Evolutionary conservation across 2,113 vertebrate species (phyloP).

Genomic region (Perca schrenkii): DNA sequence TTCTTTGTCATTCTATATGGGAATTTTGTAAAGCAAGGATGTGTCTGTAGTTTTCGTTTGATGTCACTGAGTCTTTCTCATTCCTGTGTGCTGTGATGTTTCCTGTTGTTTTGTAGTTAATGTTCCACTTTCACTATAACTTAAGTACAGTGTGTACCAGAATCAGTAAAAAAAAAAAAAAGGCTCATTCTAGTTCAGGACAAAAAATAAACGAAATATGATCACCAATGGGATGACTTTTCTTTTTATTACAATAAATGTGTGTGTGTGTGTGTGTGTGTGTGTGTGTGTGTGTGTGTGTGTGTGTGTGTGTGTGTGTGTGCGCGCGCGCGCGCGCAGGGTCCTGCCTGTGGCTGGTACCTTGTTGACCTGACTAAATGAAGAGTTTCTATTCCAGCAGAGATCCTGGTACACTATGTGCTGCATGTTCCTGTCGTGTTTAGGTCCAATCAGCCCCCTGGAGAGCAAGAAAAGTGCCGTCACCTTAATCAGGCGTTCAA

Average conservation of each 20-base stretch:
- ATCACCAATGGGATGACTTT: not conserved
- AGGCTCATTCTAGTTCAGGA: constrained; percentile 10
- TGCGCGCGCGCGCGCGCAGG: not conserved
- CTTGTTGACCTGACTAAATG: not conserved
- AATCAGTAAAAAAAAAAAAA: not conserved
- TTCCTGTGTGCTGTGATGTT: constrained; percentile 50
- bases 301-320: not conserved
- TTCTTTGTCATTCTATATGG: not conserved
- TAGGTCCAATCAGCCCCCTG: not conserved
- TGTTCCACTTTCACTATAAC: constrained; percentile 3
- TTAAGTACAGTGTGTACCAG: constrained; percentile 11
- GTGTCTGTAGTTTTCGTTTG: constrained; percentile 3
- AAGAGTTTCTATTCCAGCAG: not conserved
- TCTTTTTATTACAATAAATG: not conserved
- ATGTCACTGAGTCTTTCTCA: not conserved
- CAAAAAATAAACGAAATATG: constrained; percentile 50
- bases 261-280: too few species aligned
- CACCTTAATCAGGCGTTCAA: not conserved
- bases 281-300: not conserved
- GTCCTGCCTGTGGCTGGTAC: not conserved
- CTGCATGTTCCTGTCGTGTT: not conserved
- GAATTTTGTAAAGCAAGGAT: not conserved
- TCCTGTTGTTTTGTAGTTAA: constrained; percentile 22
- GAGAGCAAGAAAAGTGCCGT: not conserved
- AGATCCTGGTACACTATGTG: not conserved